Evolutionary conservation across 2,888 invertebrate genomes (phyloP).

Genomic region (Margaritifera margaritifera): DNA sequence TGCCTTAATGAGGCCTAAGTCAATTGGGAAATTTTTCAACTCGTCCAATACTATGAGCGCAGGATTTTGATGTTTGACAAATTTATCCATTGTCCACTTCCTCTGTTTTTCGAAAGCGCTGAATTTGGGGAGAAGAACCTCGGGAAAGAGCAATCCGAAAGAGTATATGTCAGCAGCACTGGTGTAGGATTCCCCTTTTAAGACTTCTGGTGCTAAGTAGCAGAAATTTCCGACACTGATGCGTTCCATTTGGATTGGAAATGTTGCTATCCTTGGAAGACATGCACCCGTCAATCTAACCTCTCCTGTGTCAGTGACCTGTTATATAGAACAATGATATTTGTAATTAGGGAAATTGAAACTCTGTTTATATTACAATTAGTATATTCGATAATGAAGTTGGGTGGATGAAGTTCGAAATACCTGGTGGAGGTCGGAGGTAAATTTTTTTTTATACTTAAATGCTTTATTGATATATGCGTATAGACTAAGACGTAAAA

Average conservation of each 20-base stretch:
- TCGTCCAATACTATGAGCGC: not conserved
- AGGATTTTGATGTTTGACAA: constrained; percentile 39
- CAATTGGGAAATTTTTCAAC: no score
- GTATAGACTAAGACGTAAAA: no score
- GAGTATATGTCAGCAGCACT: constrained; percentile 59
- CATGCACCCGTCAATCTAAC: no score
- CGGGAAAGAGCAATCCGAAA: constrained; percentile 35
- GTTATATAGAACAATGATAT: not conserved
- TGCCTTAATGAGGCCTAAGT: no score
- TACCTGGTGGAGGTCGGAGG: no score
- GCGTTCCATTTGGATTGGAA: not conserved
- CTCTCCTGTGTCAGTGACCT: no score
- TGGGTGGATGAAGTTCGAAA: no score
- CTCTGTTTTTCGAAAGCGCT: constrained; percentile 35
- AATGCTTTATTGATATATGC: no score
- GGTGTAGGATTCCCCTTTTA: constrained; percentile 53
- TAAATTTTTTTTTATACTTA: no score
- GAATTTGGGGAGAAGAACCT: constrained; percentile 17
- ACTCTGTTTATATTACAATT: not conserved
- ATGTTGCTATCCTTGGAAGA: no score
- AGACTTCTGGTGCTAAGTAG: constrained; percentile 62
- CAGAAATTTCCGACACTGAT: constrained; percentile 42
- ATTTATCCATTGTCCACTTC: constrained; percentile 31
- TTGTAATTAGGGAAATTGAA: not conserved
- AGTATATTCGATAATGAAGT: no score